Base-by-base conservation (phyloP, 2,888 invertebrate genomes). In the Luperina nickerlii region DNA sequence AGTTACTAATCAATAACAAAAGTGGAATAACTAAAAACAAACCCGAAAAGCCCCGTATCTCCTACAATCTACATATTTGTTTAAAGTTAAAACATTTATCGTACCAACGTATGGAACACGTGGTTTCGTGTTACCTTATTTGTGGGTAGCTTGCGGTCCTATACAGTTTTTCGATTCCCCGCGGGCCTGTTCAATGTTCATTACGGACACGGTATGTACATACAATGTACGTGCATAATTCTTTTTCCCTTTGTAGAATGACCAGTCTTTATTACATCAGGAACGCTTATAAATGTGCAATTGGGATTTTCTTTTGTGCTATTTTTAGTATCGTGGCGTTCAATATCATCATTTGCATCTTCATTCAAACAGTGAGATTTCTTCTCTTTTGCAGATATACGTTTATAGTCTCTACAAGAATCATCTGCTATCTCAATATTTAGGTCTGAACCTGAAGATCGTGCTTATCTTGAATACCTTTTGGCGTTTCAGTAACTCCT, bases 131-230 rank as follows among this genome's bases (percentile, higher is more conserved):
- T 81, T 79, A 71, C 73, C 45, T 75, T 83, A 88, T 88, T 88
- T 79, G 84, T 77, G 63, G 77, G 74, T 79, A 76, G 75, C 71
- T 80, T 24, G 67, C 75, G 82, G 84, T 74, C 76, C 79, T 84
- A 89, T 87, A 89, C 87, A 85, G 83, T 86, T 90, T 89, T 90
- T 89, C 86, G 82, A 79, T 86, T 85, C 86, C 90, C 87, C n/a
- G 54, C 82, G 86, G 86, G 72, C 82, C 85, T 82, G 85, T 89
- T 89, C 87, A 81, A 86, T 88, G 89, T 92, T 91, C 89, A 90
- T 91, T 90, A 90, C 83, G 62, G 69, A 80, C 62, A 73, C 15
- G 81, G 74, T 78, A 74, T 72, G 85, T 79, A 84, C 48, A 81
- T 79, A 84, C 48, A 81, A 63, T 20, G 84, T 88, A 76, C 82